Conservation (phyloP, 2,113 vertebrate genomes). For the Ellobius talpinus region DNA sequence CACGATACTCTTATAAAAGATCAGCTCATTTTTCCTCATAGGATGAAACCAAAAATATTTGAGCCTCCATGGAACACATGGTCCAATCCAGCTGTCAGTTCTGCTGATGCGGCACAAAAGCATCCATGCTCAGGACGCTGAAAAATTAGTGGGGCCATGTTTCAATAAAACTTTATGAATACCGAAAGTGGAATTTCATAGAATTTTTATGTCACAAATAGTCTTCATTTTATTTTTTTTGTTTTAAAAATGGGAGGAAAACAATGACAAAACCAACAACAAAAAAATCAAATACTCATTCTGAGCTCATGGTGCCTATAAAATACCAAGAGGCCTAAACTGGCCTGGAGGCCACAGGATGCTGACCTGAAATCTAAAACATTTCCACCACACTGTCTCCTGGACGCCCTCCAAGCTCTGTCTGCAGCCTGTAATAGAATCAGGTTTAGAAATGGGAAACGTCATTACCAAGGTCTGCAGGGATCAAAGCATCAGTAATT, state of each 20-base stretch:
- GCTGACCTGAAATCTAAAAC: not conserved
- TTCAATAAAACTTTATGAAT: constrained; percentile 34
- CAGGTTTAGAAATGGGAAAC: not conserved
- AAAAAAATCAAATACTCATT: not conserved
- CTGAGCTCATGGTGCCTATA: not conserved
- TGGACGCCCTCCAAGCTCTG: not conserved
- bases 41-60: not conserved
- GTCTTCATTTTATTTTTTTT: not conserved
- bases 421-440: constrained; percentile 18
- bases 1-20: not conserved
- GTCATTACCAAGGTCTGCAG: constrained; percentile 66
- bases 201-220: not conserved
- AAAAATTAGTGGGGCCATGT: not conserved
- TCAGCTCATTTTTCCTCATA: not conserved
- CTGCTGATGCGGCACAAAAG: not conserved
- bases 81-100: not conserved
- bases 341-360: not conserved
- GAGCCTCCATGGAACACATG: not conserved
- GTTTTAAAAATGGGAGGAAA: not conserved
- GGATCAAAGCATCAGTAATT: not conserved
- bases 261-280: not conserved
- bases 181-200: not conserved
- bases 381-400: not conserved
- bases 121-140: not conserved
- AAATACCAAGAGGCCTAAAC: not conserved